Conservation (phyloP, 1,140 invertebrate genomes). For the Nasonia vitripennis region DNA sequence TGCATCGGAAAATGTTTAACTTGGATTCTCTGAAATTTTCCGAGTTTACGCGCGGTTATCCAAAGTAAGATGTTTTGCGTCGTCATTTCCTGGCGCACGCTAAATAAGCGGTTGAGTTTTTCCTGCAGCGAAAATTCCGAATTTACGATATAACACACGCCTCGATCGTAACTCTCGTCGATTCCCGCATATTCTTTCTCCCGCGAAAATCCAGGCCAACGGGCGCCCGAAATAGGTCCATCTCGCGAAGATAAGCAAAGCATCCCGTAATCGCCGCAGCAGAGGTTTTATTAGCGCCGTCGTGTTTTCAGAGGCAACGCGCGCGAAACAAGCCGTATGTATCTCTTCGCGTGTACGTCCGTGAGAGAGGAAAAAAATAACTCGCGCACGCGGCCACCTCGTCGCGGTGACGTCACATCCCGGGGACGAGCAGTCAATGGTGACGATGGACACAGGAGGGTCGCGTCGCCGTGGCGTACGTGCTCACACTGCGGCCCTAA, state of each 20-base stretch:
- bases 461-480: not conserved
- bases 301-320: too few species aligned
- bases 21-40: not conserved
- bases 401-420: not conserved
- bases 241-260: not conserved
- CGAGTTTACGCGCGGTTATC: too few species aligned
- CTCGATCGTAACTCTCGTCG: not conserved
- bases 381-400: not conserved
- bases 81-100: too few species aligned
- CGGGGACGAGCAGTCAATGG: not conserved
- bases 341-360: not conserved
- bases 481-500: too few species aligned
- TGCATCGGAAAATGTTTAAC: slow-evolving; percentile 38
- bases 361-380: not conserved
- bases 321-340: not conserved
- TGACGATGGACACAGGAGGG: not conserved
- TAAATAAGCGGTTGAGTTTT: not conserved
- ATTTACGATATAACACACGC: not conserved
- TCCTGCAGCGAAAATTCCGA: not conserved
- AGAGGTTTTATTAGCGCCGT: not conserved
- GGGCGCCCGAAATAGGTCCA: not conserved
- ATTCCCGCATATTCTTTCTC: not conserved
- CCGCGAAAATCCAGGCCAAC: not conserved
- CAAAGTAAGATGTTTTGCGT: too few species aligned
- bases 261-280: not conserved